Conservation (phyloP, 1,140 invertebrate species). For the Eulimnadia texana region DNA sequence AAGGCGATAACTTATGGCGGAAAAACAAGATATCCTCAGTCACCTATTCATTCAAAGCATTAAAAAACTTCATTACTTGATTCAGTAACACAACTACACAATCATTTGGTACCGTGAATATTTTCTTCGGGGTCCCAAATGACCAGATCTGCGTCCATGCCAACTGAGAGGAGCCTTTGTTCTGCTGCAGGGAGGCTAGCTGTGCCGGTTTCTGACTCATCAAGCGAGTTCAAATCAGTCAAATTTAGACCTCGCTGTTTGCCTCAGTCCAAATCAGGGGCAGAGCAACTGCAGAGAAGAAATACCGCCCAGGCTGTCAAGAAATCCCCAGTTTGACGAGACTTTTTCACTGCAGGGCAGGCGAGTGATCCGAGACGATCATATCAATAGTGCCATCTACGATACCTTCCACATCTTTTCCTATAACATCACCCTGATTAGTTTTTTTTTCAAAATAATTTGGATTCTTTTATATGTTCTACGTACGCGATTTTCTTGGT, state of each 20-base stretch:
- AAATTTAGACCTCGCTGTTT: conserved; percentile 34
- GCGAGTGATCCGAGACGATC: conserved; percentile 59
- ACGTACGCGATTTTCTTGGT: conserved; percentile 38
- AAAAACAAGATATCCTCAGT: conserved; percentile 7
- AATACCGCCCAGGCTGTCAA: conserved; percentile 54
- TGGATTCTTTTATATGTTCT: not conserved
- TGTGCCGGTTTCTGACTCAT: conserved; percentile 42
- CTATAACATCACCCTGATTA: conserved; percentile 25
- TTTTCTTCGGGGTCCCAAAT: conserved; percentile 48
- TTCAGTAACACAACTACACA: not conserved
- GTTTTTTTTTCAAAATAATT: not conserved
- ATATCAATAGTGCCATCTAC: conserved; percentile 39
- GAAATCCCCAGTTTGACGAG: conserved; percentile 40
- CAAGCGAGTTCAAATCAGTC: conserved; percentile 38
- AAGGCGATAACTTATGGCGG: conserved; percentile 19
- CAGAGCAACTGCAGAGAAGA: conserved; percentile 54
- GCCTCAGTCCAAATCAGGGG: conserved; percentile 50
- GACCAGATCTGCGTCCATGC: conserved; percentile 55
- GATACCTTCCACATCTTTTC: conserved; percentile 45
- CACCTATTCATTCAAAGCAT: conserved; percentile 17
- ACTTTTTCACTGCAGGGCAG: conserved; percentile 49
- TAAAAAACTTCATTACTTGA: no score
- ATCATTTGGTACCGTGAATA: conserved; percentile 23
- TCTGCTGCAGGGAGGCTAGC: conserved; percentile 39
- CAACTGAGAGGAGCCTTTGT: conserved; percentile 43